Base-by-base conservation (phyloP, 2,113 vertebrate genomes). In the Thalassoma bifasciatum region DNA sequence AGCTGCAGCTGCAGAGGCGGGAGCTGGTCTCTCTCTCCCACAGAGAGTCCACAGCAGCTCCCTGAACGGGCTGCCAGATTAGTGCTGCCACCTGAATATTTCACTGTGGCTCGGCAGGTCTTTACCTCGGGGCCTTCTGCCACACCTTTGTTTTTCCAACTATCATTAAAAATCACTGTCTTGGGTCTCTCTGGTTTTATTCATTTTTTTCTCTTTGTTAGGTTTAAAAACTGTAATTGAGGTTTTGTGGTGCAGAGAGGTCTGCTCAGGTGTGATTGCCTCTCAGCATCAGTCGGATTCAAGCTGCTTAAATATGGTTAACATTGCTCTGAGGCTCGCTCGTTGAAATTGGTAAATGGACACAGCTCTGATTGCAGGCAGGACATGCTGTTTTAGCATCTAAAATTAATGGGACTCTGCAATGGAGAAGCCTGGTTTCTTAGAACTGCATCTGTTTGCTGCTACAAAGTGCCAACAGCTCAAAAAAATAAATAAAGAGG, bases 1-100 rank as follows among this genome's bases (percentile, higher is more conserved):
- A 74, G 74, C 77, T 89, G 64, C 66, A 80, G 78, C 75, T 77
- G 78, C 71, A 67, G 70, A 64, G 53, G 30, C 30, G 30, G 34
- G 38, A 42, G 63, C 26, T 76, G 57, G 38, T 16, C 16, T 42
- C 75, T 67, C 7, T 40, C 54, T 54, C 77, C 77, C 62, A 62
- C 71, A 36, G 75, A 47, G 44, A 63, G 59, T 64, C 72, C 52
- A 71, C 21, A 66, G 68, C 13, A 64, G 36, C 61, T 79, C 61
- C 68, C 68, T n/a, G 56, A 77, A 42, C 38, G 54, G 30, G 50
- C 26, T 26, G 24, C 67, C 77, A 54, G 77, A 83, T 87, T 75
- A 79, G 65, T 26, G 42, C 5, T 2, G 57, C 62, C 56, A 61
- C 40, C 23, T 68, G 46, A 52, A 63, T 79, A 56, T 77, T 65